Conservation (phyloP, 2,113 vertebrate species). For the Delphinapterus leucas region DNA sequence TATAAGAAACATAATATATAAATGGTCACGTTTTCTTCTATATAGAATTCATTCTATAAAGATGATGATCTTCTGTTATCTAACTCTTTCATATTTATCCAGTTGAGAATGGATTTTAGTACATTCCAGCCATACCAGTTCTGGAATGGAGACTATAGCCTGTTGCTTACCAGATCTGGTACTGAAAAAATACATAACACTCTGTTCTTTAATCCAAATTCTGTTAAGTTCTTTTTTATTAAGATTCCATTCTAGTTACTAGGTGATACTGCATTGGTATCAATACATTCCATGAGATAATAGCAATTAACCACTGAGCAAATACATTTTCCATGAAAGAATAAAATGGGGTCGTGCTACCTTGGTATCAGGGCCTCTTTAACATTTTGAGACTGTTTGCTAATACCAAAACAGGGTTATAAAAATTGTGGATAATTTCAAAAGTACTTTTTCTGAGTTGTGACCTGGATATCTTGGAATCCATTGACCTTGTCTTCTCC, state of each 20-base stretch:
- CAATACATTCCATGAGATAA: background rate
- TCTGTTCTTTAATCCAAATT: background rate
- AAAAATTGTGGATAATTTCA: background rate
- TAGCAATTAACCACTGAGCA: background rate
- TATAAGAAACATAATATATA: background rate
- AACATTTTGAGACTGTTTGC: background rate
- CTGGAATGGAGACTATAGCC: no score
- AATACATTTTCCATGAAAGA: background rate
- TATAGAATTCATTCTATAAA: background rate
- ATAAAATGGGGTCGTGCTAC: background rate
- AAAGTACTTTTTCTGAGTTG: background rate
- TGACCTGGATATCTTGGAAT: background rate
- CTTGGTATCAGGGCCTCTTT: background rate
- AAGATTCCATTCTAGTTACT: background rate
- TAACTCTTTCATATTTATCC: background rate
- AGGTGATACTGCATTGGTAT: background rate
- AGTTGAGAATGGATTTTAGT: background rate
- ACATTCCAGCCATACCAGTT: background rate
- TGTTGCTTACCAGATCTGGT: background rate
- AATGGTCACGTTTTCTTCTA: background rate
- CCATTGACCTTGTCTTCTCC: background rate
- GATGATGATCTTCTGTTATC: background rate
- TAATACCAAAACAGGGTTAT: background rate
- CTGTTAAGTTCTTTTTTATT: background rate
- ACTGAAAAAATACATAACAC: background rate